Conservation (phyloP, 2,888 invertebrate species). For the Hydroisotoma schaefferi region DNA sequence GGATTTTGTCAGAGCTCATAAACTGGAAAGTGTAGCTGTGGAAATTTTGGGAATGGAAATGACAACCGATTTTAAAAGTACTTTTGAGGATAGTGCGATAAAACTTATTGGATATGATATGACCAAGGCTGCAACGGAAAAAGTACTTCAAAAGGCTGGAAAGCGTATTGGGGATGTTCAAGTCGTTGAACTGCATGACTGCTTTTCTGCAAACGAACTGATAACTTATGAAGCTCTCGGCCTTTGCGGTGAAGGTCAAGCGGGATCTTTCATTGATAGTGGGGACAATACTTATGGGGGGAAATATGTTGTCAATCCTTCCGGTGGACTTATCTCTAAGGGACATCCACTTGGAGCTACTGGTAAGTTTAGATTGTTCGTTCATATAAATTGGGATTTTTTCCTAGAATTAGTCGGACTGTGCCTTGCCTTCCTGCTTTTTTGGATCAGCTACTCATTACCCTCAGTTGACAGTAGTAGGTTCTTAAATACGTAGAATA, state of each 20-base stretch:
- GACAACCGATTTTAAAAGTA: conserved; percentile 83
- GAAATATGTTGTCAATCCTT: conserved; percentile 95
- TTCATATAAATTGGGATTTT: too few relatives aligned
- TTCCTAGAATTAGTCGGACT: too few relatives aligned
- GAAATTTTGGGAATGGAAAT: conserved; percentile 97
- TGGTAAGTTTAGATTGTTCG: conserved; percentile 61
- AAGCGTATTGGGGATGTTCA: conserved; percentile 76
- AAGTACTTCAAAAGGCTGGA: conserved; percentile 70
- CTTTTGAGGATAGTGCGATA: conserved; percentile 81
- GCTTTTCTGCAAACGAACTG: conserved; percentile 95
- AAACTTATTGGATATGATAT: conserved; percentile 88
- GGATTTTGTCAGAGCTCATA: conserved; percentile 78
- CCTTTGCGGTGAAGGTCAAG: conserved; percentile 82
- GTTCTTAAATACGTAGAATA: too few relatives aligned
- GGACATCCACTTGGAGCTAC: conserved; percentile 97
- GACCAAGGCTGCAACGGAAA: conserved; percentile 77
- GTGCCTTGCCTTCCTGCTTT: too few relatives aligned
- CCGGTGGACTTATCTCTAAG: conserved; percentile 98
- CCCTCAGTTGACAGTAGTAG: too few relatives aligned
- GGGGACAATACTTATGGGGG: conserved; percentile 98
- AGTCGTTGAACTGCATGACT: conserved; percentile 95
- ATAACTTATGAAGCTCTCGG: conserved; percentile 97
- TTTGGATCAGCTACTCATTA: too few relatives aligned
- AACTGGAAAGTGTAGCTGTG: conserved; percentile 79
- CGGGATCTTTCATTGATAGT: conserved; percentile 84